A percentile compares a stretch with the other conserved stretches of the same genome.
Conservation (phyloP, 2,797 vertebrate genomes). For the Ceryle rudis region DNA sequence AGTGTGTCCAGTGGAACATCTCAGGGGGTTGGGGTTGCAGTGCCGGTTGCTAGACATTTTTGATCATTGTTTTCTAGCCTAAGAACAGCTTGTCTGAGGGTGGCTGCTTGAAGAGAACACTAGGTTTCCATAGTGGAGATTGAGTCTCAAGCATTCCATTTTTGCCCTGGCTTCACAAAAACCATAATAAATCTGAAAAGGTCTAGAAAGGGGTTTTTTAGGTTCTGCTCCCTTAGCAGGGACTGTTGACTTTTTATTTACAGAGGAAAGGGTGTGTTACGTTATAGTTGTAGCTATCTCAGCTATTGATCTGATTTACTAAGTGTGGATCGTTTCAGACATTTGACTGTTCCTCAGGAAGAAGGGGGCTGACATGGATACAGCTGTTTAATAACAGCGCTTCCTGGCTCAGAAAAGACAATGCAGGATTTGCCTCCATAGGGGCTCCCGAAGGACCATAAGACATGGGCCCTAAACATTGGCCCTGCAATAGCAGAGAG, state of each 20-base stretch:
- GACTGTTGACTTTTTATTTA: not conserved
- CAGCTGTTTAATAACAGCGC: not conserved
- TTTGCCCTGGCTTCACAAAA: not conserved
- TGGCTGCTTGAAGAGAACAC: not conserved
- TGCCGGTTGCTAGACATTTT: not conserved
- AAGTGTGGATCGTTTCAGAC: not conserved
- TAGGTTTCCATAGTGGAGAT: not conserved
- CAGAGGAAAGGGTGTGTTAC: not conserved
- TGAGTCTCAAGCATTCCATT: not conserved
- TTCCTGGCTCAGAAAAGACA: not conserved
- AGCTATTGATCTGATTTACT: not conserved
- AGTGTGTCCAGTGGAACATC: fast-evolving
- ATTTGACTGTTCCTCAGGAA: not conserved
- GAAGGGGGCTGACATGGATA: not conserved
- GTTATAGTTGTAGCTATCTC: not conserved
- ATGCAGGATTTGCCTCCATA: not conserved
- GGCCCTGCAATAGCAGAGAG: not conserved
- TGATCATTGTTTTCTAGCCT: not conserved
- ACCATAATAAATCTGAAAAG: not conserved
- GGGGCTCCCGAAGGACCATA: not conserved
- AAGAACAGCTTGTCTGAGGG: not conserved
- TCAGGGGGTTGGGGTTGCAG: fast-evolving
- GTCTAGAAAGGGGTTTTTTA: not conserved
- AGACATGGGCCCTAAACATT: fast-evolving
- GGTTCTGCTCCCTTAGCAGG: not conserved